phyloP scores from a whole-genome alignment of 2,113 vertebrate genomes.

The Cariama cristata region DNA sequence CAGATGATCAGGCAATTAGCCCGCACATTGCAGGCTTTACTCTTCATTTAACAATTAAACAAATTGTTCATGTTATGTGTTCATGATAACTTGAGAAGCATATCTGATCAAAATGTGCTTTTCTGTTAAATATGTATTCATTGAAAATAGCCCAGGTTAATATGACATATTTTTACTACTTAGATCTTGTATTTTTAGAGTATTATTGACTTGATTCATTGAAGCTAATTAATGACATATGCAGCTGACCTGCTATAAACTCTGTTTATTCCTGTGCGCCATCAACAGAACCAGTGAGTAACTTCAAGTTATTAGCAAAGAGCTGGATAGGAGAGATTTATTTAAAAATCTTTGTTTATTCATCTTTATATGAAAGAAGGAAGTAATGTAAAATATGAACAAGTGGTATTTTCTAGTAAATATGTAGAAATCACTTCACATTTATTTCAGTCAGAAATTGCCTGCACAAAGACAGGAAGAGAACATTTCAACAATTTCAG shows the following conservation, averaged over 20 bases:
- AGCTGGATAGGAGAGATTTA: not conserved
- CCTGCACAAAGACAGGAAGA: not conserved
- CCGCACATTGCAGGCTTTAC: not conserved
- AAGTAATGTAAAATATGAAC: not conserved
- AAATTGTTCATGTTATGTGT: not conserved
- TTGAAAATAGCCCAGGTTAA: not conserved
- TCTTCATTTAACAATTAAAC: constrained; percentile 3
- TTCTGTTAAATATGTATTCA: not conserved
- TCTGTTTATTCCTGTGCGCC: not conserved
- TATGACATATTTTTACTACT: not conserved
- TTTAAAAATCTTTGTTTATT: not conserved
- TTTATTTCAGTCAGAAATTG: not conserved
- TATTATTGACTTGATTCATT: not conserved
- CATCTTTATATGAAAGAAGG: not conserved
- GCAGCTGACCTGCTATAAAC: not conserved
- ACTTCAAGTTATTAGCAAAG: not conserved
- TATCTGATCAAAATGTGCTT: not conserved
- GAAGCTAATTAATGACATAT: not conserved
- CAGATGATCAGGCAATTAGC: not conserved
- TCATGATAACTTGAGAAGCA: not conserved
- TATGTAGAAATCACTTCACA: not conserved
- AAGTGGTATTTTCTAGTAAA: not conserved
- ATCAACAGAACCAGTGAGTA: not conserved
- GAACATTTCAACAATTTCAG: not conserved
- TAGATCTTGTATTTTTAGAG: not conserved